These are phyloP conservation scores for Apodemus sylvaticus DNA, from an alignment of 2,113 vertebrate genomes.

Conservation along the genomic window DNA sequence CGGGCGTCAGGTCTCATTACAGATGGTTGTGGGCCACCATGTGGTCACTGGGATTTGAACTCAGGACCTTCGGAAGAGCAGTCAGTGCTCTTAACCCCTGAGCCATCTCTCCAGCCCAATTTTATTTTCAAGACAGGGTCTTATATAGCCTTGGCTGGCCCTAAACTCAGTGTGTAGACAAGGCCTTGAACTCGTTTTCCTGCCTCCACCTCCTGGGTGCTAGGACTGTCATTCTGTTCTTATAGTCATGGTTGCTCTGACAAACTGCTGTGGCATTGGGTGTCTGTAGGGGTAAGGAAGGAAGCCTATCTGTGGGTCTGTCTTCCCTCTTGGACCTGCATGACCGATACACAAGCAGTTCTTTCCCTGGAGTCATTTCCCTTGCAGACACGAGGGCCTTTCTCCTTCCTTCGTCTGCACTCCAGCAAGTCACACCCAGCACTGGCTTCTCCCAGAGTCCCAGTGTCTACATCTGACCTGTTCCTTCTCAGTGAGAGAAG, in stretches of 20 bases:
- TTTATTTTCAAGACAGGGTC: not conserved
- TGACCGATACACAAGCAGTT: not conserved
- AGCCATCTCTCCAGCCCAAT: no score
- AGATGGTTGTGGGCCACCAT: no score
- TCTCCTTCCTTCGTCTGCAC: not conserved
- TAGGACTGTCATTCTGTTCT: not conserved
- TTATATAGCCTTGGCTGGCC: not conserved
- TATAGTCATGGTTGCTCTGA: not conserved
- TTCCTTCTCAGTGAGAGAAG: not conserved
- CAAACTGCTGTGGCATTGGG: not conserved
- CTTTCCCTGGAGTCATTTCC: not conserved
- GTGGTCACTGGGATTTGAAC: no score
- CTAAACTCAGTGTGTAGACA: not conserved
- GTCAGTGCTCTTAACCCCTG: no score
- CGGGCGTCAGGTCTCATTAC: no score
- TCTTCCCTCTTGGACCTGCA: not conserved
- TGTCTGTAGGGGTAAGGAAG: not conserved
- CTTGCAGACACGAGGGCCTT: not conserved
- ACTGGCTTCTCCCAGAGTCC: not conserved
- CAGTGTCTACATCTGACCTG: not conserved
- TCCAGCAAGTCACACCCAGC: not conserved
- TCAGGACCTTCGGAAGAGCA: no score
- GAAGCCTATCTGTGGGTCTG: not conserved
- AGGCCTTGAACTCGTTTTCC: not conserved
- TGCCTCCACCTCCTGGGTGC: not conserved